Evolutionary conservation across 2,797 vertebrate genomes (phyloP).

Genomic region (Scomberomorus guttatus): DNA sequence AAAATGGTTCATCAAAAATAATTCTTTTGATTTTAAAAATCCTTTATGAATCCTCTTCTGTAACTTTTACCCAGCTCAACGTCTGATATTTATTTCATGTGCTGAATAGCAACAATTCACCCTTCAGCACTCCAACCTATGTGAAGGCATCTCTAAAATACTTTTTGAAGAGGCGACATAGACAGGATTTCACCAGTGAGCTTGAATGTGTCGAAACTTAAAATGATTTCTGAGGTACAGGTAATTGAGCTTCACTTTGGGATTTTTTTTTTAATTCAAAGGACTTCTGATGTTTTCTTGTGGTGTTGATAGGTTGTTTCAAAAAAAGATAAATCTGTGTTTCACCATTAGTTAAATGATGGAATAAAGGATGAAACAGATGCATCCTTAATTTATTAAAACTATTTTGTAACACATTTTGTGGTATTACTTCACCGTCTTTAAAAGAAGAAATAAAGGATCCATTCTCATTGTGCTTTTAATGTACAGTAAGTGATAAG

Average conservation of each 20-base stretch:
- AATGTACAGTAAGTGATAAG: no score
- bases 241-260: neutral
- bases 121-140: conserved; percentile 16
- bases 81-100: conserved; percentile 27
- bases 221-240: conserved; percentile 3
- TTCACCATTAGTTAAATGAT: neutral
- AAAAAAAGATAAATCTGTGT: neutral
- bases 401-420: neutral
- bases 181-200: neutral
- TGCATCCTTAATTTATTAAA: neutral
- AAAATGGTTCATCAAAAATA: conserved; percentile 24
- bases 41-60: conserved; percentile 5
- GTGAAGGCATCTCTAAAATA: conserved; percentile 18
- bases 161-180: conserved; percentile 14
- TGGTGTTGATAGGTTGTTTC: neutral
- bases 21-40: no score
- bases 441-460: no score
- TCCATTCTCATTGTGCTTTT: no score
- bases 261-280: neutral
- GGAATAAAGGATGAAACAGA: neutral
- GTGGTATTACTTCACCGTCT: no score
- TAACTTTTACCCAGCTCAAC: conserved; percentile 7
- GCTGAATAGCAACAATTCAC: conserved; percentile 36
- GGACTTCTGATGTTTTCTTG: neutral
- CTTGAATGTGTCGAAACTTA: conserved; percentile 9